Conservation (phyloP, 2,888 invertebrate species). For the Limnephilus lunatus region DNA sequence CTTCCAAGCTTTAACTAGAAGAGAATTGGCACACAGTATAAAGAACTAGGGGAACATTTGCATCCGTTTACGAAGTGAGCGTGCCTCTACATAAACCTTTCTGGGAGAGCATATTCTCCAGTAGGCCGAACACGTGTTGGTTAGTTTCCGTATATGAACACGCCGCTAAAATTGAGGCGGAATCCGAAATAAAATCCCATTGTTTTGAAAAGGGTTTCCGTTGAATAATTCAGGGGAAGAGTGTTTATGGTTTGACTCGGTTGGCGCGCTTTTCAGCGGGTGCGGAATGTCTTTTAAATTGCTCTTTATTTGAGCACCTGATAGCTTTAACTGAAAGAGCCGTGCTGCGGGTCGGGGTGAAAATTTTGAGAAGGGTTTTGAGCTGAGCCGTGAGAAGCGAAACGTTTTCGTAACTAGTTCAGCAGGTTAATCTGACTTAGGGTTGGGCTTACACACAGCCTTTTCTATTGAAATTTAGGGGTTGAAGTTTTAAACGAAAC, state of each 20-base stretch:
- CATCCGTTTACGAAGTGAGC: not conserved
- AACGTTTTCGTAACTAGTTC: not conserved
- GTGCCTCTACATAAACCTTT: not conserved
- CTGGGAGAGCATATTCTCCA: not conserved
- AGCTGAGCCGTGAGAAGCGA: not conserved
- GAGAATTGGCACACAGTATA: not conserved
- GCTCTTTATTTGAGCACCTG: slow-evolving; percentile 11
- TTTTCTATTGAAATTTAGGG: not conserved
- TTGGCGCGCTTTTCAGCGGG: slow-evolving; percentile 13
- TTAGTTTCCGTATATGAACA: slow-evolving; percentile 8
- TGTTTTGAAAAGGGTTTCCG: slow-evolving; percentile 45
- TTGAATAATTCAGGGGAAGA: slow-evolving; percentile 45
- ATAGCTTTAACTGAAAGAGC: slow-evolving; percentile 12
- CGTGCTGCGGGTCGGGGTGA: not conserved
- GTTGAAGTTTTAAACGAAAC: not conserved
- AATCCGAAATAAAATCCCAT: slow-evolving; percentile 43
- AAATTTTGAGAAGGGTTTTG: not conserved
- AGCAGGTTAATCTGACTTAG: not conserved
- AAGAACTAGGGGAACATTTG: not conserved
- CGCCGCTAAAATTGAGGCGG: slow-evolving; percentile 17
- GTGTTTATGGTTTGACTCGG: slow-evolving; percentile 28
- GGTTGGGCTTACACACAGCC: not conserved
- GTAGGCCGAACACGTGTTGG: slow-evolving; percentile 23
- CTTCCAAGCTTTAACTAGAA: not conserved
- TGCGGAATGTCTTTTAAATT: slow-evolving; percentile 21